phyloP scores from a whole-genome alignment of 2,113 vertebrate species.

The Anhinga rufa region DNA sequence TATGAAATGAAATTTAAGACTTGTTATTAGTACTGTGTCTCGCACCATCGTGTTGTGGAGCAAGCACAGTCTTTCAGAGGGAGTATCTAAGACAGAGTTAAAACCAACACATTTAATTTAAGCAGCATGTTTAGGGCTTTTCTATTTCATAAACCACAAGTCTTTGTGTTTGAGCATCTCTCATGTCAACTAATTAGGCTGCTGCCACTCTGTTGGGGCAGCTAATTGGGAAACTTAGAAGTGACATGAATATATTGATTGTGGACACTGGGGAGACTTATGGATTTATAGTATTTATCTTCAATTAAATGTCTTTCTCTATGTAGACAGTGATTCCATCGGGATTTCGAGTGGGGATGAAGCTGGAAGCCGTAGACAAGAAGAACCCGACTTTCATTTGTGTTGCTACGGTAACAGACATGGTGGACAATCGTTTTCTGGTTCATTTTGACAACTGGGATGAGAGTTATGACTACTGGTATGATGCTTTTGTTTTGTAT shows the following conservation, averaged over 20 bases:
- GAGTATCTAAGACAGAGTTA: neutral
- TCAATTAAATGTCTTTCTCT: constrained; percentile 61
- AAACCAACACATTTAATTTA: neutral
- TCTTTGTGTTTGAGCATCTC: neutral
- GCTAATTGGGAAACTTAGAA: neutral
- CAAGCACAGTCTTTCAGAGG: neutral
- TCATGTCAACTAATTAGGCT: constrained; percentile 2
- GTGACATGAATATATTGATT: neutral
- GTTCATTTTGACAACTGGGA: constrained; percentile 91
- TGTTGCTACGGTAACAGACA: constrained; percentile 85
- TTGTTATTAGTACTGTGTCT: neutral
- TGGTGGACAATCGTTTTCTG: constrained; percentile 87
- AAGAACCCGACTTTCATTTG: constrained; percentile 86
- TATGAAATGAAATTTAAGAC: neutral
- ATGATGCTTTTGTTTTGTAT: constrained; percentile 50
- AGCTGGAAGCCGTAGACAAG: constrained; percentile 85
- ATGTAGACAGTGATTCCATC: constrained; percentile 82
- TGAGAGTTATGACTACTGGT: constrained; percentile 88
- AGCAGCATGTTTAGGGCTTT: neutral
- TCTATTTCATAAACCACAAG: neutral
- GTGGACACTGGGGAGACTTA: neutral
- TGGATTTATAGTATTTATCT: constrained; percentile 20
- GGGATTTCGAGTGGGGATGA: constrained; percentile 87
- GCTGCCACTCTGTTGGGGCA: neutral
- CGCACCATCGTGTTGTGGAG: neutral